Evolutionary conservation across 2,113 vertebrate genomes (phyloP).

Genomic region (Poeciliopsis prolifica): DNA sequence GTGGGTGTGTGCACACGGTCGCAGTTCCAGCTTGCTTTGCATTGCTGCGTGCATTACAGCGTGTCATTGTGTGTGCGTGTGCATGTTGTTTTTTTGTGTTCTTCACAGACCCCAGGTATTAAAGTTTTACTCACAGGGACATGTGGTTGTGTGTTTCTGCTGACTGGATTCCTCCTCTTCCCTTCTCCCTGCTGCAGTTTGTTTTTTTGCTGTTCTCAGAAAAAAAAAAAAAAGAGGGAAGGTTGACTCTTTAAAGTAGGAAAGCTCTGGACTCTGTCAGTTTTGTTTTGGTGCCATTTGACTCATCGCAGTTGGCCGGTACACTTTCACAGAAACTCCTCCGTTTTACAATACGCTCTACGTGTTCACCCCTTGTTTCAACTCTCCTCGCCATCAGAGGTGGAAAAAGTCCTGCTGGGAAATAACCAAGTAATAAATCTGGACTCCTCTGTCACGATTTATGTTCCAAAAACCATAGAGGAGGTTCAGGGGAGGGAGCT

Average conservation of each 20-base stretch:
- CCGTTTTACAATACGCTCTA: slow-evolving; percentile 39
- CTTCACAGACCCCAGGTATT: slow-evolving; percentile 5
- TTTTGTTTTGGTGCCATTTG: slow-evolving; percentile 45
- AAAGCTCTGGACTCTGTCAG: slow-evolving; percentile 66
- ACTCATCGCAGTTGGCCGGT: slow-evolving; percentile 2
- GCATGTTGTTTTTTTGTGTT: too few relatives aligned
- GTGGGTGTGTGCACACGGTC: slow-evolving; percentile 18
- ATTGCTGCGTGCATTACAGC: slow-evolving; percentile 5
- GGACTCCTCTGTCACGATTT: slow-evolving; percentile 10
- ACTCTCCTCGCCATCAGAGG: slow-evolving; percentile 47
- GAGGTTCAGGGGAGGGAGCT: neutral
- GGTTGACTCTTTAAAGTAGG: slow-evolving; percentile 55
- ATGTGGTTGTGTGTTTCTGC: neutral
- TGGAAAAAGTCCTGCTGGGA: slow-evolving; percentile 26
- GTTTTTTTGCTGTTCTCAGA: slow-evolving; percentile 56
- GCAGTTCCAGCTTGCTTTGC: slow-evolving; percentile 7
- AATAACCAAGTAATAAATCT: slow-evolving; percentile 23
- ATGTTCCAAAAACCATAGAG: slow-evolving; percentile 7
- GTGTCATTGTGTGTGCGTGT: slow-evolving; percentile 12
- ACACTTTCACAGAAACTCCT: slow-evolving; percentile 19
- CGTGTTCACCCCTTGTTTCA: slow-evolving; percentile 51
- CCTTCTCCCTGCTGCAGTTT: slow-evolving; percentile 55
- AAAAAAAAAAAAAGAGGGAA: slow-evolving; percentile 17
- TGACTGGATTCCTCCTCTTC: slow-evolving; percentile 8
- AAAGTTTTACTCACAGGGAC: neutral